Evolutionary conservation across 2,888 invertebrate species (phyloP), one percentile per base, ranked within the genome.

Genomic region (Ichneumoninae sp.): DNA sequence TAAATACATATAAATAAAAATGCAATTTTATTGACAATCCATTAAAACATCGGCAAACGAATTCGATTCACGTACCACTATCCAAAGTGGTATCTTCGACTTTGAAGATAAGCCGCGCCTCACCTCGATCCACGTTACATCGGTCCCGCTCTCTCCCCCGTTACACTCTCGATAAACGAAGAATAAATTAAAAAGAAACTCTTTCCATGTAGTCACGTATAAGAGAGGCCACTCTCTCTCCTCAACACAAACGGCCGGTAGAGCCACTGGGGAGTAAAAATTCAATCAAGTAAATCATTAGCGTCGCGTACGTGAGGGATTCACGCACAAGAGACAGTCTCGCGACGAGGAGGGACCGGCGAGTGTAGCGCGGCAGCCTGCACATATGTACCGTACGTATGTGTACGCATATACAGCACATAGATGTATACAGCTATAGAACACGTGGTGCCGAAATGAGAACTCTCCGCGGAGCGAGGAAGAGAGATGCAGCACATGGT

Each of bases 271-370:
- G 6, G 63, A 63, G 63, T 79, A 83, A 86, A 86, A 86, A 87
- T 87, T 86, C 87, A 87, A 85, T 86, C 84, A 83, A 85, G 85
- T 87, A 86, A 87, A 86, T 87, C 87, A 87, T 87, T 85, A 85
- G 84, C 76, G 84, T 77, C 85, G 77, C 80, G 86, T 85, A 86
- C 85, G 87, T 86, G 87, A 76, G 83, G 73, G 30, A 73, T 76
- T 85, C 82, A 60, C 57, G 50, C 50, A 52, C 40, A 66, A 13
- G 57, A 22, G 22, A 57, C 69, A 69, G 66, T 50, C 19, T 44
- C 30, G 33, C 52, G 52, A 22, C 75, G 30, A 44, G 69, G 19
- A 54, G 69, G 19, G 26, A 80, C 44, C 13, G 8, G n/a, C 44
- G n/a, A 60, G 60, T 19, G 63, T 52, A 57, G 36, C 22, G 10